A percentile compares a stretch with the other conserved stretches of the same genome.
These are phyloP conservation scores for Phaedon cochleariae DNA, from an alignment of 2,888 invertebrate species.

Conservation along the genomic window DNA sequence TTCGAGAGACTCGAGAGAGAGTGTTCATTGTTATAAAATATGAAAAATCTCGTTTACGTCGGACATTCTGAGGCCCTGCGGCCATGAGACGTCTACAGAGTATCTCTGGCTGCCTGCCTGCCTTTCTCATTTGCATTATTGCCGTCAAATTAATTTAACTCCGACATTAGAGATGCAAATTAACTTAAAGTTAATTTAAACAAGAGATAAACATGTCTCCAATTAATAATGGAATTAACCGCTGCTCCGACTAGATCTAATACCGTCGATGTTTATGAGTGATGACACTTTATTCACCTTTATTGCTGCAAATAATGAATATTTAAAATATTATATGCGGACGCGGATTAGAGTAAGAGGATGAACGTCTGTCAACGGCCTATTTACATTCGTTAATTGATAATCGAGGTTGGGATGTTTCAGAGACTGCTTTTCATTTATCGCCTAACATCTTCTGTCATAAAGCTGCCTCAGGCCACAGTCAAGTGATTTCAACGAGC, in stretches of 20 bases:
- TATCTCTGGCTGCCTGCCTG: conserved; percentile 1
- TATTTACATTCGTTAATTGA: conserved; percentile 9
- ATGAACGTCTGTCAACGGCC: conserved; percentile 8
- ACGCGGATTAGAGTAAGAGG: conserved; percentile 7
- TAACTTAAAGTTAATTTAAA: conserved; percentile 52
- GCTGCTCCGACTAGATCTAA: conserved; percentile 41
- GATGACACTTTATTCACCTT: conserved; percentile 37
- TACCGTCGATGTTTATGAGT: conserved; percentile 43
- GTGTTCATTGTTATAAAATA: conserved; percentile 43
- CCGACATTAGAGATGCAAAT: conserved; percentile 54
- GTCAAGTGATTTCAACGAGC: no score
- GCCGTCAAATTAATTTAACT: conserved; percentile 54
- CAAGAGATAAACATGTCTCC: conserved; percentile 51
- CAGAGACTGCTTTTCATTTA: background rate
- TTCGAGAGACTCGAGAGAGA: conserved; percentile 21
- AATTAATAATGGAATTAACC: conserved; percentile 51
- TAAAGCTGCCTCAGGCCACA: background rate
- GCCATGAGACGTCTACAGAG: conserved; percentile 18
- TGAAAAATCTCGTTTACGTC: conserved; percentile 45
- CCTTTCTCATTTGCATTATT: conserved; percentile 51
- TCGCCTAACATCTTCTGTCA: background rate
- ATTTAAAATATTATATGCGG: conserved; percentile 7
- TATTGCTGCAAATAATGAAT: conserved; percentile 19
- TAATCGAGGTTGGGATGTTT: background rate
- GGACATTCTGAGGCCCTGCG: conserved; percentile 14